Evolutionary conservation across 1,140 invertebrate genomes (phyloP).

Genomic region (Temnothorax nylanderi): DNA sequence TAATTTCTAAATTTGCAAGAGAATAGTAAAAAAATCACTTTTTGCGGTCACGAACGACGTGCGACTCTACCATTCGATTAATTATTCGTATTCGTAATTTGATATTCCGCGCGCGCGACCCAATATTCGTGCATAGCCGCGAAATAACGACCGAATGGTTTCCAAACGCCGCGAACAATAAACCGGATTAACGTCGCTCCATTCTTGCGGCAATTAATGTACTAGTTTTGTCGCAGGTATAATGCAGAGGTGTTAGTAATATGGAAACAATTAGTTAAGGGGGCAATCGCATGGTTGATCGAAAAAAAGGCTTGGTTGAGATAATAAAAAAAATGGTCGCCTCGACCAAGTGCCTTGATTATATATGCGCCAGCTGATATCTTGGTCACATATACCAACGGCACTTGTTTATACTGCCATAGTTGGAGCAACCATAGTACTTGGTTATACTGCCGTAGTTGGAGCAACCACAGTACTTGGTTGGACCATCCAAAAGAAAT

Average conservation of each 20-base stretch:
- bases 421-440: too few species aligned
- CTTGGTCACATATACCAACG: too few species aligned
- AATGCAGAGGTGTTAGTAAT: slow-evolving; percentile 1
- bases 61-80: slow-evolving; percentile 33
- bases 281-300: not conserved
- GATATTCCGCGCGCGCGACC: slow-evolving; percentile 48
- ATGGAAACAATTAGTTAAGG: slow-evolving; percentile 32
- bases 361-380: too few species aligned
- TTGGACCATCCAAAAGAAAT: too few species aligned
- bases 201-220: slow-evolving; percentile 34
- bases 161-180: slow-evolving; percentile 42
- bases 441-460: too few species aligned
- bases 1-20: slow-evolving; percentile 14
- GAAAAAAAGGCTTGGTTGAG: too few species aligned
- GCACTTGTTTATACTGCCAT: too few species aligned
- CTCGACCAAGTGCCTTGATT: too few species aligned
- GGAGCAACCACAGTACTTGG: too few species aligned
- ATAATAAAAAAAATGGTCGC: too few species aligned
- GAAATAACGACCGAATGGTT: slow-evolving; percentile 56
- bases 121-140: slow-evolving; percentile 47
- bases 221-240: slow-evolving; percentile 1
- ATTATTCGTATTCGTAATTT: slow-evolving; percentile 59
- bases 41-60: slow-evolving; percentile 12
- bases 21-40: not conserved
- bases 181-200: slow-evolving; percentile 50